A percentile compares a stretch with the other conserved stretches of the same genome.
phyloP scores from a whole-genome alignment of 2,888 invertebrate genomes.

The Scelioninae gen. 2 region DNA sequence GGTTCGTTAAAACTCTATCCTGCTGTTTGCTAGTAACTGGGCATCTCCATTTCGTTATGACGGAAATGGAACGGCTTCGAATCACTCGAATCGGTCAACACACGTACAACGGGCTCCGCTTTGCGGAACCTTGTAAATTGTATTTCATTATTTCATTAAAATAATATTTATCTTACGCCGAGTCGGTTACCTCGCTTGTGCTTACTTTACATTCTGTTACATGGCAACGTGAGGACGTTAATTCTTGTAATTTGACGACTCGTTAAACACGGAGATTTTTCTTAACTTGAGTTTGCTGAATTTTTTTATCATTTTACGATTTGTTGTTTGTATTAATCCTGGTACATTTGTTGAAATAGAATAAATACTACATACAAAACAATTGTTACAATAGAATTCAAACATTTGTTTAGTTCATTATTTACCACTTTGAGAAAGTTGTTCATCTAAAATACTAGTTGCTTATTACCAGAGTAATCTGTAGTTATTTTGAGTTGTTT shows the following conservation, averaged over 20 bases:
- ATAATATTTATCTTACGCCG: slow-evolving; percentile 57
- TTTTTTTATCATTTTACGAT: no score
- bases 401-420: no score
- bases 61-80: slow-evolving; percentile 63
- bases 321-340: no score
- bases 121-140: slow-evolving; percentile 59
- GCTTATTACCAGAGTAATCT: no score
- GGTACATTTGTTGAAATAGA: no score
- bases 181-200: slow-evolving; percentile 54
- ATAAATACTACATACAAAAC: no score
- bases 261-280: slow-evolving; percentile 37
- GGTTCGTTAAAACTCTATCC: slow-evolving; percentile 64
- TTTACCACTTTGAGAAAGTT: no score
- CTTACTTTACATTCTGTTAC: slow-evolving; percentile 53
- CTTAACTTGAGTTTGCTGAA: slow-evolving; percentile 23
- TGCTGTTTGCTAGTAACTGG: slow-evolving; percentile 63
- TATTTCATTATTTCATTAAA: slow-evolving; percentile 62
- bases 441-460: no score
- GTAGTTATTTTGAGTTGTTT: no score
- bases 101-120: slow-evolving; percentile 45
- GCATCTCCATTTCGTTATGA: slow-evolving; percentile 64
- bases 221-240: slow-evolving; percentile 36
- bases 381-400: no score
- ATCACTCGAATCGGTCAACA: slow-evolving; percentile 60
- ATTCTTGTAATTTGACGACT: slow-evolving; percentile 53